Conservation (phyloP, 2,113 vertebrate genomes). For the Oophaga pumilio region DNA sequence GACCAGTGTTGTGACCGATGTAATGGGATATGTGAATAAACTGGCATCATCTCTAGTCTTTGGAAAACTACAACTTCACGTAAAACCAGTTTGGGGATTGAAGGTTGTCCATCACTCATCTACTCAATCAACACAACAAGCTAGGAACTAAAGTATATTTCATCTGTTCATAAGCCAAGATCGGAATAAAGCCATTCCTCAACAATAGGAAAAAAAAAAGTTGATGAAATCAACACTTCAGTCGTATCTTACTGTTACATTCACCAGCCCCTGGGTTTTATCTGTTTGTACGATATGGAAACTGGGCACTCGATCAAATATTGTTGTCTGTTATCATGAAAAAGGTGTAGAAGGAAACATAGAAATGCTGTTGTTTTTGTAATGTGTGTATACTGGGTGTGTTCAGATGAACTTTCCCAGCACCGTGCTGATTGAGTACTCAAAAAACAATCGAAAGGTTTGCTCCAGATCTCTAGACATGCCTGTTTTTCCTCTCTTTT, state of each 20-base stretch:
- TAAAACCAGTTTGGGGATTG: background rate
- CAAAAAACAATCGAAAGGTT: slow-evolving; percentile 38
- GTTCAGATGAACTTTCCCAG: slow-evolving; percentile 40
- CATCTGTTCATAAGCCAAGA: background rate
- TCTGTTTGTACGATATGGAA: slow-evolving; percentile 46
- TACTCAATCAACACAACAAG: background rate
- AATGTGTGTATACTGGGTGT: slow-evolving; percentile 45
- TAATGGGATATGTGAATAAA: too few relatives aligned
- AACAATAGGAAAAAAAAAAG: background rate
- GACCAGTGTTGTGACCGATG: too few relatives aligned
- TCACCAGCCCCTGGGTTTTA: slow-evolving; percentile 22
- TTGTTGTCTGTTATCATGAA: slow-evolving; percentile 44
- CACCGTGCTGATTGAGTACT: slow-evolving; percentile 22
- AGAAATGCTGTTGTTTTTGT: slow-evolving; percentile 36
- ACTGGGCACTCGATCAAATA: slow-evolving; percentile 44
- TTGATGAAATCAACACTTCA: background rate
- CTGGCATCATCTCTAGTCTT: too few relatives aligned
- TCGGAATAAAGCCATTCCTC: background rate
- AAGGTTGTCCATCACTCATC: background rate
- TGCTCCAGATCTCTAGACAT: slow-evolving; percentile 37
- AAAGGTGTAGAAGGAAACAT: slow-evolving; percentile 47
- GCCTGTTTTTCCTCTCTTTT: slow-evolving; percentile 43
- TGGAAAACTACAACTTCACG: background rate
- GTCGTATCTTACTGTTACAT: background rate
- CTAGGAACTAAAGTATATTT: background rate